phyloP scores from a whole-genome alignment of 2,888 invertebrate genomes.

The Gymnoscelis rufifasciata region DNA sequence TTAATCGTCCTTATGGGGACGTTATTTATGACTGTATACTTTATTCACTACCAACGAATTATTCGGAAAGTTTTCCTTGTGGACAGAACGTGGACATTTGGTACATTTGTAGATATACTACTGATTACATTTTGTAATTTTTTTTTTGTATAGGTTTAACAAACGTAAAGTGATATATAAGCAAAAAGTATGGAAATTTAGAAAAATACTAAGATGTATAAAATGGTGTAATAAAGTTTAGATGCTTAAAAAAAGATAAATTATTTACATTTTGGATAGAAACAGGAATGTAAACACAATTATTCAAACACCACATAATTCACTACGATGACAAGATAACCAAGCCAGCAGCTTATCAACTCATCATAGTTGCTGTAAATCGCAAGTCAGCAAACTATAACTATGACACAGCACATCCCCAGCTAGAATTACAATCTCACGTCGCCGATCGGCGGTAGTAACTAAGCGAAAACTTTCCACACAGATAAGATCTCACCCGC shows the following conservation, averaged over 20 bases:
- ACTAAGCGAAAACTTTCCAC: constrained; percentile 16
- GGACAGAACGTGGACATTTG: constrained; percentile 9
- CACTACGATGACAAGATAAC: not conserved
- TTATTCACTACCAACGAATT: constrained; percentile 33
- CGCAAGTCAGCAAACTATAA: not conserved
- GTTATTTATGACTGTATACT: constrained; percentile 52
- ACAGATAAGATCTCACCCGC: constrained; percentile 12
- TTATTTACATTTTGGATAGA: no score
- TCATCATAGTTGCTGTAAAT: not conserved
- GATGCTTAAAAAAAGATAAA: no score
- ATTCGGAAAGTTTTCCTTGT: constrained; percentile 9
- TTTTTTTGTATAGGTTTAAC: no score
- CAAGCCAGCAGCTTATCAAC: not conserved
- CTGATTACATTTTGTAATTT: no score
- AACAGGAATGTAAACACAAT: no score
- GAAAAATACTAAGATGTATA: no score
- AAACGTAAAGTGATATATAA: no score
- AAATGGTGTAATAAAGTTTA: no score
- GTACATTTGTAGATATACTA: not conserved
- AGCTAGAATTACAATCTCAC: constrained; percentile 4
- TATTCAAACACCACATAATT: no score
- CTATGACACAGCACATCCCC: not conserved
- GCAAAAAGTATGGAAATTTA: no score
- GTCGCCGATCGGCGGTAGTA: constrained; percentile 2
- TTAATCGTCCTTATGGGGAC: constrained; percentile 54